Base-by-base conservation (phyloP, 1,140 invertebrate genomes). In the Cylas formicarius region DNA sequence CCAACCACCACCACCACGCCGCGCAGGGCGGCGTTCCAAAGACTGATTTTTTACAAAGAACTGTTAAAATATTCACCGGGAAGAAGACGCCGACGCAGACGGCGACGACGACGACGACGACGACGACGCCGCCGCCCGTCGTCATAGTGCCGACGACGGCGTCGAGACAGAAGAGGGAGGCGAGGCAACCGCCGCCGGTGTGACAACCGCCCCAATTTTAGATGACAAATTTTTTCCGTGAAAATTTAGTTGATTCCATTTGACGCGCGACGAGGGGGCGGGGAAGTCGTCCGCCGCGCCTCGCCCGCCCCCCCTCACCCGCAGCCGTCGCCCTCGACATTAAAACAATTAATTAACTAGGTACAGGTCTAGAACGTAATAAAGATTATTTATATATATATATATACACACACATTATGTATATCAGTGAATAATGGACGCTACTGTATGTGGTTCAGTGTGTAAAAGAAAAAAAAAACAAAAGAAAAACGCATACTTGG, bases 11-110 rank as follows among this genome's bases (percentile, higher is more conserved):
- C 49, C 28, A 23, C 29, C 17, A n/a, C 42, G 20, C 20, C 44
- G 7, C 41, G 14, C 21, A 24, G 4, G 23, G 32, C 13, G 20
- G 43, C 22, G 34, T 45, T 40, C 61, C 62, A 61, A 66, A 67
- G 63, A 64, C 65, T 67, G 65, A 67, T 63, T 65, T 67, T 58
- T 50, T 65, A 58, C 63, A 65, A 62, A 60, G 62, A 47, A 65
- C 63, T 62, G 63, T 65, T 56, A 67, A 65, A 59, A 64, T 64
- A 48, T 64, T 66, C 44, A 66, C 62, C 33, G 58, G 57, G 37
- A 64, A 64, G 44, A 61, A 63, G 43, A 57, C 51, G 39, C 21
- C 44, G 34, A 20, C 20, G 28, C 42, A 44, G 40, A 34, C 38
- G 39, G 21, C 49, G 34, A 45, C 42, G 14, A 43, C 36, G 3